phyloP scores from a whole-genome alignment of 2,113 vertebrate genomes.

The Neotoma lepida region DNA sequence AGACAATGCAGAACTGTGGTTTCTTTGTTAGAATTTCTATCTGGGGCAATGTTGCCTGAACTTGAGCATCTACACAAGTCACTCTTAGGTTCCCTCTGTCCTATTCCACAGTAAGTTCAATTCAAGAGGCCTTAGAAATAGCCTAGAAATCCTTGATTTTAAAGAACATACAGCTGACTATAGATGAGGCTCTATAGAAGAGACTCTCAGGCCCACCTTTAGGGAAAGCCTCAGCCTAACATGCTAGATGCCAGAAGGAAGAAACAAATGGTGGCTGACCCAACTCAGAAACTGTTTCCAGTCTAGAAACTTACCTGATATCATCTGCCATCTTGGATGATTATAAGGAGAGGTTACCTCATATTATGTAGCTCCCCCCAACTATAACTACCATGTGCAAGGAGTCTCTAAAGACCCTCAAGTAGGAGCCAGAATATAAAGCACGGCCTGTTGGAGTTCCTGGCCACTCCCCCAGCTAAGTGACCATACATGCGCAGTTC shows the following conservation, averaged over 20 bases:
- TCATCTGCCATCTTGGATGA: not conserved
- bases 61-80: not conserved
- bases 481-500: too few relatives aligned
- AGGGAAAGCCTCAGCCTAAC: not conserved
- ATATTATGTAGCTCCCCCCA: not conserved
- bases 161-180: not conserved
- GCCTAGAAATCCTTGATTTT: not conserved
- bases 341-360: not conserved
- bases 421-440: not conserved
- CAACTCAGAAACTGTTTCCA: not conserved
- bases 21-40: not conserved
- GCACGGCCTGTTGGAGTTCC: too few relatives aligned
- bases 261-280: not conserved
- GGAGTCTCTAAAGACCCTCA: not conserved
- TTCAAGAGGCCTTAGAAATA: not conserved
- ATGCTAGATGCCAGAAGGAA: not conserved
- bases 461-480: too few relatives aligned
- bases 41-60: not conserved
- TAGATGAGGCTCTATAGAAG: not conserved
- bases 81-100: too few relatives aligned
- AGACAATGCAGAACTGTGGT: not conserved
- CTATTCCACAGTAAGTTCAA: not conserved
- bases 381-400: not conserved
- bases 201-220: not conserved
- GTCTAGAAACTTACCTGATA: not conserved